A percentile compares a stretch with the other conserved stretches of the same genome.
Conservation (phyloP, 2,888 invertebrate genomes). For the Apamea sordens region DNA sequence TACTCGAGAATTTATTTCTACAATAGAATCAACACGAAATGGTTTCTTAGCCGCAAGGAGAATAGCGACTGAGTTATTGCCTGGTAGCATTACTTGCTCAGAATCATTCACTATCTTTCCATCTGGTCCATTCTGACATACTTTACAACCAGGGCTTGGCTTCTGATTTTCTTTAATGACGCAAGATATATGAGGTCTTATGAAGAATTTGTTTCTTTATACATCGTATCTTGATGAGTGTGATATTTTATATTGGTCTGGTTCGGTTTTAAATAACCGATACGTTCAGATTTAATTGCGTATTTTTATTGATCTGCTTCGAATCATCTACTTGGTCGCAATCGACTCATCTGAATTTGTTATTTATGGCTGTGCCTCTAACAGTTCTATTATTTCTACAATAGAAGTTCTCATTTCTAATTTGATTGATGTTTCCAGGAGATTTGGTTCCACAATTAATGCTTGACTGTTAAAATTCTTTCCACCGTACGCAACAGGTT, state of each 20-base stretch:
- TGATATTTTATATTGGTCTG: conserved; percentile 61
- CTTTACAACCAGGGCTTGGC: conserved; percentile 82
- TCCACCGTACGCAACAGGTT: conserved; percentile 21
- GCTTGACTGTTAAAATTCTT: conserved; percentile 31
- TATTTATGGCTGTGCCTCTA: conserved; percentile 53
- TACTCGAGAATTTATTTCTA: conserved; percentile 80
- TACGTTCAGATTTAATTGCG: conserved; percentile 58
- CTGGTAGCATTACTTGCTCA: conserved; percentile 81
- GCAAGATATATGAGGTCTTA: conserved; percentile 79
- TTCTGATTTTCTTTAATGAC: conserved; percentile 82
- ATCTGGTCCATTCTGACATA: conserved; percentile 83
- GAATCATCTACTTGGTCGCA: conserved; percentile 49
- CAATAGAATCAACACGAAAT: conserved; percentile 82
- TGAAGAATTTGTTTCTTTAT: conserved; percentile 69
- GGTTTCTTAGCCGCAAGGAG: conserved; percentile 80
- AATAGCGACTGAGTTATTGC: conserved; percentile 79
- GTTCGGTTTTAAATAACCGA: conserved; percentile 60
- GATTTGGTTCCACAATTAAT: conserved; percentile 35
- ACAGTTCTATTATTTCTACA: conserved; percentile 60
- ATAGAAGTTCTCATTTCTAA: conserved; percentile 50
- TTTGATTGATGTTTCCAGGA: conserved; percentile 54
- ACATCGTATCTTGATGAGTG: conserved; percentile 64
- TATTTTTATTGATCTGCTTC: conserved; percentile 59
- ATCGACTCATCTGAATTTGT: conserved; percentile 51
- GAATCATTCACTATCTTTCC: conserved; percentile 84